phyloP scores from a whole-genome alignment of 1,140 invertebrate genomes.

The Ruditapes philippinarum region DNA sequence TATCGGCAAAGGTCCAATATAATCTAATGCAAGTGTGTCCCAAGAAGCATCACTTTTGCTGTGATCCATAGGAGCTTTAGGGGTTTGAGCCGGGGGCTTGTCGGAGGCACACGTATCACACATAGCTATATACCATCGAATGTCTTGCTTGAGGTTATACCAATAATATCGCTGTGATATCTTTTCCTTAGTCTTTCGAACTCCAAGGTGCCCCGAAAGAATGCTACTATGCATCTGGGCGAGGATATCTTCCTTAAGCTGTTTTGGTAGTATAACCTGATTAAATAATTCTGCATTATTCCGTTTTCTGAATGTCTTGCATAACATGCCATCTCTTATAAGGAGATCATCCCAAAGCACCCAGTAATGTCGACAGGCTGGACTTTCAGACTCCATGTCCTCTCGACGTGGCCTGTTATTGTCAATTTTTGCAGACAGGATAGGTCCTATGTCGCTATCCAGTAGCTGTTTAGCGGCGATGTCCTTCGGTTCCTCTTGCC shows the following conservation, averaged over 20 bases:
- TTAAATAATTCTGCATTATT: not conserved
- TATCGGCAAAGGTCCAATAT: slow-evolving; percentile 74
- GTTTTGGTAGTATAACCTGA: not conserved
- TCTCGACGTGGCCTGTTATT: not conserved
- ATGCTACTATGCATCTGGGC: slow-evolving; percentile 27
- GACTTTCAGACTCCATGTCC: slow-evolving; percentile 4
- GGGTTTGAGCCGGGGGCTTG: not conserved
- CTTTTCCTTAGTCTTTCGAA: slow-evolving; percentile 42
- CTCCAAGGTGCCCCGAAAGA: slow-evolving; percentile 36
- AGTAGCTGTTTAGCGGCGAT: not conserved
- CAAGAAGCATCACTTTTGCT: not conserved
- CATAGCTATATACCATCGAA: not conserved
- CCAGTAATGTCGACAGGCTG: slow-evolving; percentile 35
- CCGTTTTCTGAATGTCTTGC: not conserved
- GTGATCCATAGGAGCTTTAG: slow-evolving; percentile 26
- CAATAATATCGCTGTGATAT: slow-evolving; percentile 20
- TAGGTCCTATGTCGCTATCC: slow-evolving; percentile 7
- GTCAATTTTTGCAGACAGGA: not conserved
- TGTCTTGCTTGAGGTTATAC: slow-evolving; percentile 34
- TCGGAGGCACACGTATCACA: slow-evolving; percentile 36
- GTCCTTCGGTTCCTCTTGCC: not conserved
- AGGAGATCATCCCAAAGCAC: slow-evolving; percentile 13
- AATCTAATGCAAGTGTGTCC: slow-evolving; percentile 64
- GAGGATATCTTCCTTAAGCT: not conserved
- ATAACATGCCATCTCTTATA: not conserved